Base-by-base conservation (phyloP, 2,888 invertebrate species). In the Rugalucina vietnamica region DNA sequence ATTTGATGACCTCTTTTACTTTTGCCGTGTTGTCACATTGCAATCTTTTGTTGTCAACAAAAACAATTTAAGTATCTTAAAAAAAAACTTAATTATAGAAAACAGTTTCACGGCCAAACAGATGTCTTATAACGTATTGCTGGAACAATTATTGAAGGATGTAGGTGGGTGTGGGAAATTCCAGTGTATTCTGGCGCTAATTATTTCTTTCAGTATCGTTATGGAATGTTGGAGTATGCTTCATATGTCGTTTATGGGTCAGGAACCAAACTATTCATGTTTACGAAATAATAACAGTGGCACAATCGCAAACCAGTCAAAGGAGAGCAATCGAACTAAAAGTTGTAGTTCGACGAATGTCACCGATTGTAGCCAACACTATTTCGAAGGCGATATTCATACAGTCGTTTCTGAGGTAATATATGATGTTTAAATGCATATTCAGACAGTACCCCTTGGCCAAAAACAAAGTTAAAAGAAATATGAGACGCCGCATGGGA, bases 201-300 rank as follows among this genome's bases (percentile, higher is more conserved):
- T 89, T 18, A 81, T 83, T 0, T 85, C 86, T 27, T 32, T 85
- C 0, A 69, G 87, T 12, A 87, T 89, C 54, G 39, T 87, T 3
- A 57, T 85, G 8, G 86, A 87, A 1, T 82, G 88, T 0, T 90
- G 88, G 90, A 91, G 91, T 39, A 90, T 90, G 89, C 32, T 92
- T 34, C 86, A 89, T 70, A 92, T 92, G 92, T 87, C 90, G 0
- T 92, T 90, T 71, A 89, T 88, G 32, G 90, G 90, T 29, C 87
- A 90, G 37, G 79, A 86, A 10, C 88, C 91, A 0, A 88, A 87
- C 18, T 91, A 89, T 86, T 79, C 78, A 60, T 92, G 92, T 65
- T 39, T 21, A n/a, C 34, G 57, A n/a, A 49, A 43, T 29, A 14
- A n/a, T 27, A 0, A 72, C 49, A 73, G 65, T 54, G 78, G 79